Evolutionary conservation across 2,797 vertebrate species (phyloP).

Genomic region (Esox lucius): DNA sequence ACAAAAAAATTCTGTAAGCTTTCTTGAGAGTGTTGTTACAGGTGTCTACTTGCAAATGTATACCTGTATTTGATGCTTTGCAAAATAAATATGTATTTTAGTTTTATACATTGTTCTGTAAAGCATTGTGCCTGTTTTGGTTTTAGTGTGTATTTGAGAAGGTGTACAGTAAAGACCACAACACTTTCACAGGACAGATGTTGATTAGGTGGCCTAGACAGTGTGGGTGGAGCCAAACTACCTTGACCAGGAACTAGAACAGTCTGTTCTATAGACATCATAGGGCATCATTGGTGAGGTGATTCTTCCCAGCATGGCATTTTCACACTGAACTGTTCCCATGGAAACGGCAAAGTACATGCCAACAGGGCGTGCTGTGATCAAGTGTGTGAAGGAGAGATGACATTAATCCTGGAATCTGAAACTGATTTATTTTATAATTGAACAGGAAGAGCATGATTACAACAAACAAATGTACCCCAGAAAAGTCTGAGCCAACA

Average conservation of each 20-base stretch:
- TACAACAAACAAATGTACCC: background rate
- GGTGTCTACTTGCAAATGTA: background rate
- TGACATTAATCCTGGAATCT: constrained; percentile 4
- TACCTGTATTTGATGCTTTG: too few species aligned
- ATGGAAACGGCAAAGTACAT: constrained; percentile 21
- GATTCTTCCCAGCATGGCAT: constrained; percentile 18
- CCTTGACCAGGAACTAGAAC: background rate
- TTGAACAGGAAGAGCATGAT: background rate
- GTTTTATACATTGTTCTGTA: background rate
- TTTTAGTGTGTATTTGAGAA: background rate
- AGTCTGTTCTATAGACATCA: background rate
- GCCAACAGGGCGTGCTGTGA: constrained; percentile 8
- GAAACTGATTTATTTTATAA: background rate
- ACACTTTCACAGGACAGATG: background rate
- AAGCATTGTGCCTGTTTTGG: background rate
- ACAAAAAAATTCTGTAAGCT: background rate
- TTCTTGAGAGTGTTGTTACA: background rate
- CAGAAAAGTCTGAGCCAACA: background rate
- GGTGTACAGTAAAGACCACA: background rate
- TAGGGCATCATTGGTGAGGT: background rate
- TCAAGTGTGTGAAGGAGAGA: constrained; percentile 6
- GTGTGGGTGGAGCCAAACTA: background rate
- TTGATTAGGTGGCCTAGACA: constrained; percentile 6
- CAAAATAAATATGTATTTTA: background rate
- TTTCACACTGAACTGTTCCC: constrained; percentile 21